Conservation (phyloP, 1,140 invertebrate species). For the Gonioctena quinquepunctata region DNA sequence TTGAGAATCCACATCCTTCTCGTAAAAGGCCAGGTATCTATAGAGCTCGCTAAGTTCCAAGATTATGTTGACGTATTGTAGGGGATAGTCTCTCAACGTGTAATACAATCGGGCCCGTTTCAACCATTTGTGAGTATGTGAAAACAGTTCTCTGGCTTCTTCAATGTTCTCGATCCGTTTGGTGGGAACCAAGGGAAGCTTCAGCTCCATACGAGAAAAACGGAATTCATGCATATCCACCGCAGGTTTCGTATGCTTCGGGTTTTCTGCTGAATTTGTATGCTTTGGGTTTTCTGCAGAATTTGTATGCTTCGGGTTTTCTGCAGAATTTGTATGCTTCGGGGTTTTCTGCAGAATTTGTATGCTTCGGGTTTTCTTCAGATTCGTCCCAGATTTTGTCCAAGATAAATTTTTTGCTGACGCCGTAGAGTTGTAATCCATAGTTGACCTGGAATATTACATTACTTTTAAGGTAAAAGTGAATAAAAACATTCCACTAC, state of each 20-base stretch:
- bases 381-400: neutral
- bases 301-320: neutral
- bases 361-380: neutral
- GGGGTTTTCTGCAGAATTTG: neutral
- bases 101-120: constrained; percentile 69
- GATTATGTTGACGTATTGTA: constrained; percentile 70
- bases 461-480: too few relatives aligned
- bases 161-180: constrained; percentile 51
- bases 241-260: neutral
- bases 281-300: neutral
- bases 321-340: neutral
- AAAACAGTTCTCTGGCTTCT: constrained; percentile 65
- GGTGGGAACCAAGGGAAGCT: constrained; percentile 34
- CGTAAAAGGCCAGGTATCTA: constrained; percentile 71
- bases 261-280: neutral
- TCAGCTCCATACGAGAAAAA: constrained; percentile 30
- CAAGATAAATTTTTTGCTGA: constrained; percentile 29
- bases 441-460: constrained; percentile 30
- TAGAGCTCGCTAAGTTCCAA: constrained; percentile 72
- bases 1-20: constrained; percentile 67
- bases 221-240: neutral
- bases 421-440: constrained; percentile 40
- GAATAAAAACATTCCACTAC: too few relatives aligned
- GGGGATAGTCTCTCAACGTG: constrained; percentile 68
- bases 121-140: constrained; percentile 68